Evolutionary conservation across 2,797 vertebrate species (phyloP).

Genomic region (Tragopan temminckii): DNA sequence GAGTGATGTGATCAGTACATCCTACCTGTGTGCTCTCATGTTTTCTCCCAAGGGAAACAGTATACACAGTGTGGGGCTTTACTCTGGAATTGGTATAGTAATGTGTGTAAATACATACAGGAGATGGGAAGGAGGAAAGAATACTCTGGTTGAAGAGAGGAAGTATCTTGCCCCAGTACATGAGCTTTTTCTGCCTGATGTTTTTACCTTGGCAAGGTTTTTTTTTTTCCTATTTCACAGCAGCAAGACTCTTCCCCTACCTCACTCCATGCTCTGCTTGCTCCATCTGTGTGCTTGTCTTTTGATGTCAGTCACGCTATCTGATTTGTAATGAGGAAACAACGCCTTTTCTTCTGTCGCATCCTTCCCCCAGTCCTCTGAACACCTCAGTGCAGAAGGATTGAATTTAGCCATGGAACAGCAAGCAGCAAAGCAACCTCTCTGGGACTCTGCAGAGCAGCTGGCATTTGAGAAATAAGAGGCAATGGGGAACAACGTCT

Average conservation of each 20-base stretch:
- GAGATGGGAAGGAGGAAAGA: not conserved
- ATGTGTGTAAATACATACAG: accelerated
- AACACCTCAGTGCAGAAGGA: not conserved
- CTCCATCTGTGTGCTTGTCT: not conserved
- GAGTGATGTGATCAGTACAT: not conserved
- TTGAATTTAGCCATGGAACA: slow-evolving; percentile 10
- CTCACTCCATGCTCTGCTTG: not conserved
- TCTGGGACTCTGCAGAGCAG: slow-evolving; percentile 9
- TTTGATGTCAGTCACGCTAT: slow-evolving; percentile 68
- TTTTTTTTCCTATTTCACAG: not conserved
- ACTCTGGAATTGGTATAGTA: not conserved
- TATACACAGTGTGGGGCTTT: not conserved
- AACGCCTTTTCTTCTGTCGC: not conserved
- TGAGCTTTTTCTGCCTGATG: not conserved
- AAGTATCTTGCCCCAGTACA: not conserved
- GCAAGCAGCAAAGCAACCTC: not conserved
- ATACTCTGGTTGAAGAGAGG: not conserved
- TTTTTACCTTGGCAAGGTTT: not conserved
- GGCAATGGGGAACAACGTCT: not conserved
- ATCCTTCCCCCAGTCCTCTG: not conserved
- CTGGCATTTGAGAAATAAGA: not conserved
- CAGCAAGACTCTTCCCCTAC: not conserved
- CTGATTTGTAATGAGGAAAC: slow-evolving; percentile 72
- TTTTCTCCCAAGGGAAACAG: not conserved
- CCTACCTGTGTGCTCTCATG: not conserved